These are phyloP conservation scores for Ostrea denselamellosa DNA, from an alignment of 1,140 invertebrate species.

Conservation along the genomic window DNA sequence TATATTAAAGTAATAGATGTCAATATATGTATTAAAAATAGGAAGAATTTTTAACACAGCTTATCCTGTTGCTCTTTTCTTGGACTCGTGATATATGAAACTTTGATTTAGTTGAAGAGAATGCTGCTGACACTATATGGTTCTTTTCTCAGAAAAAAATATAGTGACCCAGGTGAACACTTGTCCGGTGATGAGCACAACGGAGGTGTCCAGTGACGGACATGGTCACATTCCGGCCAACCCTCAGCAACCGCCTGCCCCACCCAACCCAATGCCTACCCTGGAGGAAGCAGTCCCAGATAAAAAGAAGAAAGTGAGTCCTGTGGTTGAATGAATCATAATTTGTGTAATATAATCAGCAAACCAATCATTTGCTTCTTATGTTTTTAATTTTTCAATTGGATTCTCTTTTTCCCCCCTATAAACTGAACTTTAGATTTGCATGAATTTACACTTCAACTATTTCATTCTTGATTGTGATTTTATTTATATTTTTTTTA, in stretches of 20 bases:
- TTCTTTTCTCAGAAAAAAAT: conserved; percentile 61
- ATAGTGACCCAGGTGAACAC: conserved; percentile 77
- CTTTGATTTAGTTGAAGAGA: background rate
- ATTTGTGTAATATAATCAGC: background rate
- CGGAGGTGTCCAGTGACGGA: conserved; percentile 62
- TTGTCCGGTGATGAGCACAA: conserved; percentile 70
- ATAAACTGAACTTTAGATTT: background rate
- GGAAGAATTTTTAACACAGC: too few species aligned
- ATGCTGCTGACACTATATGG: background rate
- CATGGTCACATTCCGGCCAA: conserved; percentile 55
- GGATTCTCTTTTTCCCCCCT: background rate
- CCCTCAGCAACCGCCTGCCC: conserved; percentile 54
- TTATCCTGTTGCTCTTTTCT: too few species aligned
- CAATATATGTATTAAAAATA: too few species aligned
- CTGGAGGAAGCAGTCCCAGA: conserved; percentile 69
- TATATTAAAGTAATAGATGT: too few species aligned
- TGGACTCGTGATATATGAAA: too few species aligned
- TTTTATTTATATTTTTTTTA: background rate
- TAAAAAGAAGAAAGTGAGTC: conserved; percentile 73
- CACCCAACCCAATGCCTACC: conserved; percentile 85
- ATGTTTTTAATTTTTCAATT: background rate
- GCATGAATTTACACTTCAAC: background rate
- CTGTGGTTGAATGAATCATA: background rate
- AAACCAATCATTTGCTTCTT: conserved; percentile 33
- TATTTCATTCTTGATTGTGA: conserved; percentile 5